Conservation (phyloP, 2,888 invertebrate genomes). For the Baccha elongata region DNA sequence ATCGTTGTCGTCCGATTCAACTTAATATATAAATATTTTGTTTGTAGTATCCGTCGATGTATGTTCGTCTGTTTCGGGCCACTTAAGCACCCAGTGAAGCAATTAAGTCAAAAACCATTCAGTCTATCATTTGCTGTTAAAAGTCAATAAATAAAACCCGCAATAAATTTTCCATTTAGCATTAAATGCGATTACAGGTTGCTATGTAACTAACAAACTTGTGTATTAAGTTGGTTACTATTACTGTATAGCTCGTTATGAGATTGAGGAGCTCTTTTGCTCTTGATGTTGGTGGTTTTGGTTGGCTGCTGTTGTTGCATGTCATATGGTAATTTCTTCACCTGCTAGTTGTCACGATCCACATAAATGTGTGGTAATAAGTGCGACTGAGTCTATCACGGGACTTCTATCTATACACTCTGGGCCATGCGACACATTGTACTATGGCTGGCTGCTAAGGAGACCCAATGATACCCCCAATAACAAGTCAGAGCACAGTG, state of each 20-base stretch:
- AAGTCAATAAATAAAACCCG: constrained; percentile 74
- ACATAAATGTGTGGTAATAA: constrained; percentile 73
- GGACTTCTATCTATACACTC: constrained; percentile 66
- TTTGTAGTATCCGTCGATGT: constrained; percentile 4
- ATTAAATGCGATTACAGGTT: constrained; percentile 72
- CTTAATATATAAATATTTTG: constrained; percentile 19
- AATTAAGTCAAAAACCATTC: constrained; percentile 74
- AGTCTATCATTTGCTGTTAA: constrained; percentile 74
- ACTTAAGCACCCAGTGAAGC: constrained; percentile 73
- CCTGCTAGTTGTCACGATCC: constrained; percentile 74
- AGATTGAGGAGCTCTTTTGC: constrained; percentile 49
- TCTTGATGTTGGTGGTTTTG: constrained; percentile 17
- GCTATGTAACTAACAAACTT: constrained; percentile 34
- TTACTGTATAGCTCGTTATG: constrained; percentile 18
- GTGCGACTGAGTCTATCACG: constrained; percentile 72
- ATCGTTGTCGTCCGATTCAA: constrained; percentile 22
- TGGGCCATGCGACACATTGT: constrained; percentile 44
- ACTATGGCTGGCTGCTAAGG: constrained; percentile 8
- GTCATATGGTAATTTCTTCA: constrained; percentile 74
- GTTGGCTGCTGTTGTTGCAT: constrained; percentile 61
- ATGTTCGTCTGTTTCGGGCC: constrained; percentile 51
- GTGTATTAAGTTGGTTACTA: constrained; percentile 13
- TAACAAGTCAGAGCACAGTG: no score
- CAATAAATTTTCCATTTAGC: constrained; percentile 74
- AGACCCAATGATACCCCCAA: constrained; percentile 29